Conservation (phyloP, 2,888 invertebrate genomes). For the Xylocampa areola region DNA sequence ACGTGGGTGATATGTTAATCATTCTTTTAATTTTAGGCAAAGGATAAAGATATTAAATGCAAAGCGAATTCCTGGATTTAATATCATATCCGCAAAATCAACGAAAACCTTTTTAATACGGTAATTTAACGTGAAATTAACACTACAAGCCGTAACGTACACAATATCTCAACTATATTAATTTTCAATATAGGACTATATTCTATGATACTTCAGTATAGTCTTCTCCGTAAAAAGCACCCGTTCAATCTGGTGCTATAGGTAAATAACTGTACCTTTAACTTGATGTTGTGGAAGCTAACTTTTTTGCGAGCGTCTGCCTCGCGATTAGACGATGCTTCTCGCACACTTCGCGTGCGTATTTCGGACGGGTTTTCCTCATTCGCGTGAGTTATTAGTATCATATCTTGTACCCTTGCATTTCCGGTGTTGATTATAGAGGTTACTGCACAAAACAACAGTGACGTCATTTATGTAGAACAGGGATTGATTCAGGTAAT, state of each 20-base stretch:
- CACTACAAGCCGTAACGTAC: too few species aligned
- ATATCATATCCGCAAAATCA: too few species aligned
- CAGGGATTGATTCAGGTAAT: not conserved
- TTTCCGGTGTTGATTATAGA: constrained; percentile 36
- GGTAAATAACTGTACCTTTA: constrained; percentile 54
- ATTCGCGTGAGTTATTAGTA: constrained; percentile 28
- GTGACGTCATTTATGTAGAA: constrained; percentile 7
- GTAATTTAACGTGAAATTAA: too few species aligned
- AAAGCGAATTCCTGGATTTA: too few species aligned
- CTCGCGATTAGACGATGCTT: constrained; percentile 17
- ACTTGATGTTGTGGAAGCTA: constrained; percentile 28
- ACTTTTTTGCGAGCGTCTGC: constrained; percentile 45
- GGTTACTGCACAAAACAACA: constrained; percentile 10
- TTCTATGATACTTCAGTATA: too few species aligned
- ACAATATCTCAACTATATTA: too few species aligned
- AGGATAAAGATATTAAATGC: too few species aligned
- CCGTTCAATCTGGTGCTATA: constrained; percentile 32
- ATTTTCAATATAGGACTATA: too few species aligned
- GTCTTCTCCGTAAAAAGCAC: constrained; percentile 6
- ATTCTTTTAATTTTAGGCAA: not conserved
- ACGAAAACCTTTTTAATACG: too few species aligned
- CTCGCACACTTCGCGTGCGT: constrained; percentile 15
- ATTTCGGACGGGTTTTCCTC: constrained; percentile 52
- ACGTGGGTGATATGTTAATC: constrained; percentile 13
- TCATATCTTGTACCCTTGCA: constrained; percentile 39